A percentile compares a stretch with the other conserved stretches of the same genome.
Conservation (phyloP, 2,113 vertebrate genomes). For the Malurus cyaneus region DNA sequence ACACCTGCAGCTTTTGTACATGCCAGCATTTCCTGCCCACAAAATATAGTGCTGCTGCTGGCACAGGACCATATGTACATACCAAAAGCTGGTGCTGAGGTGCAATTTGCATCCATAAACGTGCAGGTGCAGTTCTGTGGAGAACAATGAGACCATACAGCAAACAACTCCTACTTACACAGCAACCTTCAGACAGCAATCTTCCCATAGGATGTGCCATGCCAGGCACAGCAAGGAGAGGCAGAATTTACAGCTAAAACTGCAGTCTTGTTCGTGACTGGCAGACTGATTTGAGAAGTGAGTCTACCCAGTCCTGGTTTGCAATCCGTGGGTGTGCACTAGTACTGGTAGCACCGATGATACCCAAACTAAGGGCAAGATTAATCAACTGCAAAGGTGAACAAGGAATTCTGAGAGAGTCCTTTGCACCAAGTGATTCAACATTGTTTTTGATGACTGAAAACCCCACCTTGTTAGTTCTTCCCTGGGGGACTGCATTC, state of each 20-base stretch:
- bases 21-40: not conserved
- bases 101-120: not conserved
- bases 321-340: not conserved
- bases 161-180: not conserved
- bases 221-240: not conserved
- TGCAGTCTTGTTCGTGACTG: not conserved
- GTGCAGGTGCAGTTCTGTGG: not conserved
- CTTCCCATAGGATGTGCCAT: not conserved
- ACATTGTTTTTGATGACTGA: not conserved
- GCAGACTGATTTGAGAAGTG: not conserved
- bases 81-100: not conserved
- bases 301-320: not conserved
- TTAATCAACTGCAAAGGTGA: not conserved
- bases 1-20: slow-evolving; percentile 11
- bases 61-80: not conserved
- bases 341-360: not conserved
- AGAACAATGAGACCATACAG: not conserved
- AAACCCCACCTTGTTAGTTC: not conserved
- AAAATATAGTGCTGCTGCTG: not conserved
- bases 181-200: not conserved
- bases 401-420: not conserved
- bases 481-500: not conserved
- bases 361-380: not conserved
- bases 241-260: not conserved
- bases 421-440: not conserved